These are phyloP conservation scores for Malaclemys terrapin DNA, from an alignment of 2,113 vertebrate species.

Conservation along the genomic window DNA sequence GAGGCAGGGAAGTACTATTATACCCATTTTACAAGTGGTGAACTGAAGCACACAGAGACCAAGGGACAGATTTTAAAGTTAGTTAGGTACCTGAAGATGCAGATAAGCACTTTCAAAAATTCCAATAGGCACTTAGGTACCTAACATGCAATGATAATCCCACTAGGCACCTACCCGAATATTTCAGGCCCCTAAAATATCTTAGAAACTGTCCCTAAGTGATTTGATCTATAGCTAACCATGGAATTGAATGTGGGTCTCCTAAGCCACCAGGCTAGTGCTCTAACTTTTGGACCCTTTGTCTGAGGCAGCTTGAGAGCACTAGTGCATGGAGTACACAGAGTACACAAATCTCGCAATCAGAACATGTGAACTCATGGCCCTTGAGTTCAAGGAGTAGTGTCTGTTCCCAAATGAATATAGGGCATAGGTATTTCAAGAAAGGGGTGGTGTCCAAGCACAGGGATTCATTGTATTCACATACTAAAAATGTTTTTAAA, in stretches of 20 bases:
- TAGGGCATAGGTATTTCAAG: not conserved
- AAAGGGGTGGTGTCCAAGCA: not conserved
- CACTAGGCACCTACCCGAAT: not conserved
- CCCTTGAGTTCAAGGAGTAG: not conserved
- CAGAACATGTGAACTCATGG: not conserved
- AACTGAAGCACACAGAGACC: not conserved
- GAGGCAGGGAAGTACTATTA: not conserved
- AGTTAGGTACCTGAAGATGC: not conserved
- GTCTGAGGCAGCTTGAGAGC: not conserved
- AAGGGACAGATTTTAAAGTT: not conserved
- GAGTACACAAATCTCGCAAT: not conserved
- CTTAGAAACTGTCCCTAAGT: not conserved
- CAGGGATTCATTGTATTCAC: not conserved
- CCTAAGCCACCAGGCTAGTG: not conserved
- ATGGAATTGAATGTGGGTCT: not conserved
- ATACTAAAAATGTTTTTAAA: not conserved
- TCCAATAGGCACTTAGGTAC: not conserved
- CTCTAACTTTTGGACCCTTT: accelerated
- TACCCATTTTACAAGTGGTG: not conserved
- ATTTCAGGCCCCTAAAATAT: not conserved
- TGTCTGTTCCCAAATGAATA: not conserved
- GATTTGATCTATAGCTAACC: not conserved
- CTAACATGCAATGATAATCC: not conserved
- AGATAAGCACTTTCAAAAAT: not conserved
- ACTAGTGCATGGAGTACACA: not conserved